Evolutionary conservation across 2,888 invertebrate species (phyloP).

Genomic region (Plusia festucae): DNA sequence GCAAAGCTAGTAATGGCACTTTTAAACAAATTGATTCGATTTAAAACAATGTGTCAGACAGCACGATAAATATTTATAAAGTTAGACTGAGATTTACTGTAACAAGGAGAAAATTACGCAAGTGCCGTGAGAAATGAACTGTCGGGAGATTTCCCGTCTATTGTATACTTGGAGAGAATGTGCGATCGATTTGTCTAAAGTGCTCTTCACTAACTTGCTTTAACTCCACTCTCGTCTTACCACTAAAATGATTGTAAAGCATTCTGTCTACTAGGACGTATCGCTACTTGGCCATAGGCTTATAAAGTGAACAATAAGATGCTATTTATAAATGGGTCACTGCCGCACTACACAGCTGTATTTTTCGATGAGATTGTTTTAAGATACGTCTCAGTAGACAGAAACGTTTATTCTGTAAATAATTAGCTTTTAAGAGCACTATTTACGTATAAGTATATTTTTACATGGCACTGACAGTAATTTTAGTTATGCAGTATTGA

Average conservation of each 20-base stretch:
- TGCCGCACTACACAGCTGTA: conserved; percentile 20
- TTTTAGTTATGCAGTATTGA: conserved; percentile 72
- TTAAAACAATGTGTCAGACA: conserved; percentile 27
- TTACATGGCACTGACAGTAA: conserved; percentile 77
- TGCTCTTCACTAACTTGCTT: conserved; percentile 42
- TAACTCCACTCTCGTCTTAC: conserved; percentile 22
- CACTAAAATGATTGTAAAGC: conserved; percentile 31
- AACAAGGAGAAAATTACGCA: conserved; percentile 44
- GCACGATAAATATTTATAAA: conserved; percentile 54
- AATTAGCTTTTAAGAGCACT: conserved; percentile 64
- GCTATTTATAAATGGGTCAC: conserved; percentile 39
- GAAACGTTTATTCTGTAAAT: conserved; percentile 53
- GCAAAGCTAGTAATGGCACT: conserved; percentile 44
- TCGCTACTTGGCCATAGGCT: conserved; percentile 20
- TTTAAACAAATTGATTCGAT: conserved; percentile 48
- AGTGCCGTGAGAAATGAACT: conserved; percentile 55
- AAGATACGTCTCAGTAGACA: conserved; percentile 49
- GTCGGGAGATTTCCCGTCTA: conserved; percentile 44
- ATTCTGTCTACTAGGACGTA: conserved; percentile 51
- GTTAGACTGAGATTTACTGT: conserved; percentile 40
- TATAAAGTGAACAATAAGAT: conserved; percentile 40
- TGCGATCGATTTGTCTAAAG: conserved; percentile 56
- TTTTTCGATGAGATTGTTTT: conserved; percentile 31
- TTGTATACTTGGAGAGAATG: conserved; percentile 38
- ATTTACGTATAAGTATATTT: conserved; percentile 64